These are phyloP conservation scores for Labroides dimidiatus DNA, from an alignment of 2,797 vertebrate genomes.

Conservation along the genomic window DNA sequence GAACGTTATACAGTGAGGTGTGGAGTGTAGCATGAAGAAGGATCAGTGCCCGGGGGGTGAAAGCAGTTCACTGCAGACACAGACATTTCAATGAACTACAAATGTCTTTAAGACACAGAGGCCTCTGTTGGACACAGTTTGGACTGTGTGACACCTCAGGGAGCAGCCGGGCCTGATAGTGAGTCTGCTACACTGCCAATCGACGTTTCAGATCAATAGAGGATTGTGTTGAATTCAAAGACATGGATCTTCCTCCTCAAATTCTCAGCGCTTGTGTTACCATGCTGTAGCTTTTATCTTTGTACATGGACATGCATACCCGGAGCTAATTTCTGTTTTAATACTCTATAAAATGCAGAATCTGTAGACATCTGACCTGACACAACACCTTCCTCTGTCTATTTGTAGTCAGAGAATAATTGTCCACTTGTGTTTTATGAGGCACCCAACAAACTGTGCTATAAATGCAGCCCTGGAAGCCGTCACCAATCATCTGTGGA, in stretches of 20 bases:
- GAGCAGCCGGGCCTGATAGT: conserved; percentile 9
- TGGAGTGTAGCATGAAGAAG: conserved; percentile 40
- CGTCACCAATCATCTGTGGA: too few species aligned
- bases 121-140: conserved; percentile 38
- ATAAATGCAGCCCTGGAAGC: too few species aligned
- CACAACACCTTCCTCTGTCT: background rate
- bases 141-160: conserved; percentile 16
- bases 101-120: conserved; percentile 43
- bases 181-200: background rate
- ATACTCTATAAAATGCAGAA: background rate
- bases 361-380: background rate
- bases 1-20: conserved; percentile 40
- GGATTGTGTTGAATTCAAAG: conserved; percentile 23
- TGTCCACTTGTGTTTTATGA: too few species aligned
- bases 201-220: background rate
- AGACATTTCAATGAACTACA: conserved; percentile 59
- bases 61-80: conserved; percentile 40
- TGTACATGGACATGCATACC: background rate
- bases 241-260: background rate
- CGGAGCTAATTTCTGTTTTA: background rate
- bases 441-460: too few species aligned
- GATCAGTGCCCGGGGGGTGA: conserved; percentile 49
- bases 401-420: background rate
- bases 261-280: background rate
- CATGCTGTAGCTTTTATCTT: background rate